Percentiles rank a stretch among this genome's conserved stretches.
Evolutionary conservation across 2,797 vertebrate species (phyloP).

Genomic region (Myiotriccus ornatus): DNA sequence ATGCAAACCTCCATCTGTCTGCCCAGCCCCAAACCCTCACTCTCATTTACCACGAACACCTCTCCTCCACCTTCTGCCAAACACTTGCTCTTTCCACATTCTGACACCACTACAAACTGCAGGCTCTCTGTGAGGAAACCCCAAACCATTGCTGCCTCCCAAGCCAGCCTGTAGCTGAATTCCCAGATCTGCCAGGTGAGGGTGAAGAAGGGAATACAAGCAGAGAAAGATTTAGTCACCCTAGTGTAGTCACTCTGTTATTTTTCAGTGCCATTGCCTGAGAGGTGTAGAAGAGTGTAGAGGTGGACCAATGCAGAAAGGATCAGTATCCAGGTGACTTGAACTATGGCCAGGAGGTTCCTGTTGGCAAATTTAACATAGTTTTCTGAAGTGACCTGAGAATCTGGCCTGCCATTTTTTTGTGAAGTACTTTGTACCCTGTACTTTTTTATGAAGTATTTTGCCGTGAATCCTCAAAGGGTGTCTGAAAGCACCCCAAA

Average conservation of each 20-base stretch:
- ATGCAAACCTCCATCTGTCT: slow-evolving; percentile 4
- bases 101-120: neutral
- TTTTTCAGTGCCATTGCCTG: neutral
- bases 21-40: neutral
- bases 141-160: neutral
- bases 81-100: neutral
- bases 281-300: neutral
- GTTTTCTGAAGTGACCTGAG: neutral
- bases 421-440: neutral
- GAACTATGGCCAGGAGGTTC: neutral
- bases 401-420: neutral
- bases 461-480: neutral
- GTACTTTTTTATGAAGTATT: neutral
- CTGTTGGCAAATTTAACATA: neutral
- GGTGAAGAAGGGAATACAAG: neutral
- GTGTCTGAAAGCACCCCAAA: neutral
- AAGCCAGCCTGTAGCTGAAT: neutral
- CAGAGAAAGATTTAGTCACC: neutral
- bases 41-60: neutral
- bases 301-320: neutral
- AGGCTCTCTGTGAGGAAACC: neutral
- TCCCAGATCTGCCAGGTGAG: neutral
- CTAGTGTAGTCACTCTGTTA: too few species aligned
- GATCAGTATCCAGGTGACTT: neutral
- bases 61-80: neutral